Evolutionary conservation across 2,797 vertebrate species (phyloP).

Genomic region (Thunnus albacares): DNA sequence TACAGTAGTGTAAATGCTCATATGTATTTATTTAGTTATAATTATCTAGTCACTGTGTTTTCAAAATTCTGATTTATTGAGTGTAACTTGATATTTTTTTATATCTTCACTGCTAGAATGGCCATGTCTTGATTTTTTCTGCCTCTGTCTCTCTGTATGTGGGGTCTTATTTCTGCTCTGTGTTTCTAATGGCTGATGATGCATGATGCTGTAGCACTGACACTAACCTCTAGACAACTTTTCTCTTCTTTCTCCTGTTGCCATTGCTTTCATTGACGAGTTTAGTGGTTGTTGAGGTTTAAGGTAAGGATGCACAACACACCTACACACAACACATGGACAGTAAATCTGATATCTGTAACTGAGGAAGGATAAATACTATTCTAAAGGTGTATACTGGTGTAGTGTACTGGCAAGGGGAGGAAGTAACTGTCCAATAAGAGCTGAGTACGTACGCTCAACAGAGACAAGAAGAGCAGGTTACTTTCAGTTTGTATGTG

Average conservation of each 20-base stretch:
- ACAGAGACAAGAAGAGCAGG: too few relatives aligned
- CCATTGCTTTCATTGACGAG: conserved; percentile 88
- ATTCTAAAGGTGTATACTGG: neutral
- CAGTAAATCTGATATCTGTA: neutral
- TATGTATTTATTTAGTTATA: neutral
- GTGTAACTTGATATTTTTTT: neutral
- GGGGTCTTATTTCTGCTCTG: neutral
- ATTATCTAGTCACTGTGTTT: neutral
- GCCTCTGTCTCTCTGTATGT: neutral
- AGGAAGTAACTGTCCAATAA: too few relatives aligned
- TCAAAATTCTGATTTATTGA: conserved; percentile 12
- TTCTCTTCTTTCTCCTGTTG: conserved; percentile 87
- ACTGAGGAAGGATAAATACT: neutral
- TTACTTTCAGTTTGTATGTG: too few relatives aligned
- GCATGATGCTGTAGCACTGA: conserved; percentile 47
- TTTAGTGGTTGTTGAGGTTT: conserved; percentile 99
- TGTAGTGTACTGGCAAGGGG: too few relatives aligned
- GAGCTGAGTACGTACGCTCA: too few relatives aligned
- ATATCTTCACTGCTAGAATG: neutral
- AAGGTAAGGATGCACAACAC: conserved; percentile 91
- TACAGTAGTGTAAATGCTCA: neutral
- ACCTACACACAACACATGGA: conserved; percentile 20
- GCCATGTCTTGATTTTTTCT: neutral
- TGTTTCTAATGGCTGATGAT: conserved; percentile 39
- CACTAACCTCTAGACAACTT: conserved; percentile 90